Evolutionary conservation across 2,888 invertebrate species (phyloP), one percentile per base, ranked within the genome.

Genomic region (Druceiella hillmani): DNA sequence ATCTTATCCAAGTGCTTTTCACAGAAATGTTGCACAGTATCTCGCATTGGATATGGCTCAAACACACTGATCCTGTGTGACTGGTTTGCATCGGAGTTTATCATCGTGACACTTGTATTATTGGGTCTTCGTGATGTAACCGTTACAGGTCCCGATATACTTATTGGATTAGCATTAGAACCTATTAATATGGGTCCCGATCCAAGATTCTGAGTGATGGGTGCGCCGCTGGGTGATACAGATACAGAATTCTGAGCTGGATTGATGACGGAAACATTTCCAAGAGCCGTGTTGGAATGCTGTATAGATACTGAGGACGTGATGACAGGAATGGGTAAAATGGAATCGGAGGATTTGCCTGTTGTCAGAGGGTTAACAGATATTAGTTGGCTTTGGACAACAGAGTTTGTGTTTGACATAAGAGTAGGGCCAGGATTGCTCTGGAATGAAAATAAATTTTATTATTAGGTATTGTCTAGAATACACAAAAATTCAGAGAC

Each of bases 1-100:
- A 95, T 94, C 59, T 92, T 93, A 49, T 87, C 84, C 47, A 92
- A 66, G 58, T 95, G 92, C 61, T 95, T 94, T 62, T 93, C 93
- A 63, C 94, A 94, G 64, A 95, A 95, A 62, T 94, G 92, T 56
- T 92, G 91, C 25, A 95, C 90, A 0, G 89, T 88, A 58, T 90
- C 89, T 14, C 88, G 62, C 88, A 89, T 88, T n/a, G 88, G 88
- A 53, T 86, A 89, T 3, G 90, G 89, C 62, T 90, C 89, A 62
- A 89, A 89, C 34, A 88, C 88, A 56, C 86, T 86, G 62, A 88
- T 87, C 42, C 88, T 71, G 62, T 79, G 72, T 44, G 68, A 55
- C 26, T 50, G 41, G 17, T 46, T 50, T 2, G 27, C 27, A 45
- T 74, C 74, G 14, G 74, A 70, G 56, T 81, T 83, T 38, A 86